Percentiles rank a stretch among this genome's conserved stretches.
phyloP scores from a whole-genome alignment of 2,797 vertebrate genomes.

The Okamejei kenojei region DNA sequence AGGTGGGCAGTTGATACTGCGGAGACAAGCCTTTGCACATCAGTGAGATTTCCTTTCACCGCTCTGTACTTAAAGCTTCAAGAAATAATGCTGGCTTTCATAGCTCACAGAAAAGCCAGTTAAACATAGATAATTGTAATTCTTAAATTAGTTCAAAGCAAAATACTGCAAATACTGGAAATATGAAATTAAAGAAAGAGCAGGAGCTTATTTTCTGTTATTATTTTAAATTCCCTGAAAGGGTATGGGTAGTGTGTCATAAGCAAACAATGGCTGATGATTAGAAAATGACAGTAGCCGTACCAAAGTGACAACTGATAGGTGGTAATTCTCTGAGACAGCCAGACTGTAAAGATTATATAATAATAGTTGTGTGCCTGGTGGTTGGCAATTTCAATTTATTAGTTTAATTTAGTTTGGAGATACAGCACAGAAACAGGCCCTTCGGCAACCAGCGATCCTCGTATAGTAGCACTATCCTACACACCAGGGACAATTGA shows the following conservation, averaged over 20 bases:
- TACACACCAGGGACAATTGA: too few species aligned
- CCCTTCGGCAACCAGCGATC: too few species aligned
- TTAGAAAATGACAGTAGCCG: conserved; percentile 7
- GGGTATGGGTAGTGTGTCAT: background rate
- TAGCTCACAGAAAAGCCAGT: background rate
- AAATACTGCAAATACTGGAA: too few species aligned
- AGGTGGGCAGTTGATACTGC: background rate
- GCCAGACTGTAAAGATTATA: background rate
- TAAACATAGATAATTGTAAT: background rate
- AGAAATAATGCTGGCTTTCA: background rate
- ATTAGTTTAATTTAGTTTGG: too few species aligned
- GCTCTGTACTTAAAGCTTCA: background rate
- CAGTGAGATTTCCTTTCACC: background rate
- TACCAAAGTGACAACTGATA: background rate
- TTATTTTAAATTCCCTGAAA: background rate
- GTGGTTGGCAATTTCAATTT: conserved; percentile 4
- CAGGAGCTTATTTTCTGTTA: too few species aligned
- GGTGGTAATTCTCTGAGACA: background rate
- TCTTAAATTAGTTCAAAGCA: background rate
- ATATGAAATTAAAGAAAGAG: too few species aligned
- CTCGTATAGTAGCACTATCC: too few species aligned
- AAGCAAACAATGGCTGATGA: conserved; percentile 1
- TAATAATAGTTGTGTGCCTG: background rate
- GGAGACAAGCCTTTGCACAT: background rate
- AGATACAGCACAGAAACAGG: too few species aligned